phyloP scores from a whole-genome alignment of 2,797 vertebrate species.

The Cephalopachus bancanus region DNA sequence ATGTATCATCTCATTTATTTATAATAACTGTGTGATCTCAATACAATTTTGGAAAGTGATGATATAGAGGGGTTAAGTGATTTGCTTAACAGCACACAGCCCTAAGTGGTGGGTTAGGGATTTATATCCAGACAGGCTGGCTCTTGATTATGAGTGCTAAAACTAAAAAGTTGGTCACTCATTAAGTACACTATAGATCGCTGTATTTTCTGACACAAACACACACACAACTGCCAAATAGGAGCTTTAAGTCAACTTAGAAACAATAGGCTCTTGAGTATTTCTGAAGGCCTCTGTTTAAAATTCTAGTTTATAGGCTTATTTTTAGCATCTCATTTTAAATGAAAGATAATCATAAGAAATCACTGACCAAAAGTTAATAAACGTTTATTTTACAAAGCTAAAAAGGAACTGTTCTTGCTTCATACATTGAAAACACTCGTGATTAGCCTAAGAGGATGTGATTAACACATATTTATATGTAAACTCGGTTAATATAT shows the following conservation, averaged over 20 bases:
- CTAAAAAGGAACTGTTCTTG: not conserved
- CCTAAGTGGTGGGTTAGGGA: not conserved
- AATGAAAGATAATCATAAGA: constrained; percentile 35
- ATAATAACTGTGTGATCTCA: not conserved
- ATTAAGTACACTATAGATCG: not conserved
- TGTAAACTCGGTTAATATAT: not conserved
- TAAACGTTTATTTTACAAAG: constrained; percentile 24
- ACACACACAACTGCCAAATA: not conserved
- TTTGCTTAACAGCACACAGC: not conserved
- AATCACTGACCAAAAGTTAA: constrained; percentile 19
- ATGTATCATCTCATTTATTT: not conserved
- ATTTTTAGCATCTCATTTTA: constrained; percentile 57
- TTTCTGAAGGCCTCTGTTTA: constrained; percentile 37
- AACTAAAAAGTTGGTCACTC: not conserved
- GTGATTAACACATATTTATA: constrained; percentile 6
- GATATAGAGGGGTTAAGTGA: not conserved
- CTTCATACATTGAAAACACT: not conserved
- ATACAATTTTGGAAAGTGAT: not conserved
- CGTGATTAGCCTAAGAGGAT: not conserved
- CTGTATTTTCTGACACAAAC: not conserved
- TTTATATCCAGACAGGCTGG: not conserved
- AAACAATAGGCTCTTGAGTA: not conserved
- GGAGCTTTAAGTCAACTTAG: constrained; percentile 14
- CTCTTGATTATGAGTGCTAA: not conserved
- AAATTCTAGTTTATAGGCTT: constrained; percentile 20